These are phyloP conservation scores for Isurus oxyrinchus DNA, from an alignment of 2,113 vertebrate genomes.

Conservation along the genomic window DNA sequence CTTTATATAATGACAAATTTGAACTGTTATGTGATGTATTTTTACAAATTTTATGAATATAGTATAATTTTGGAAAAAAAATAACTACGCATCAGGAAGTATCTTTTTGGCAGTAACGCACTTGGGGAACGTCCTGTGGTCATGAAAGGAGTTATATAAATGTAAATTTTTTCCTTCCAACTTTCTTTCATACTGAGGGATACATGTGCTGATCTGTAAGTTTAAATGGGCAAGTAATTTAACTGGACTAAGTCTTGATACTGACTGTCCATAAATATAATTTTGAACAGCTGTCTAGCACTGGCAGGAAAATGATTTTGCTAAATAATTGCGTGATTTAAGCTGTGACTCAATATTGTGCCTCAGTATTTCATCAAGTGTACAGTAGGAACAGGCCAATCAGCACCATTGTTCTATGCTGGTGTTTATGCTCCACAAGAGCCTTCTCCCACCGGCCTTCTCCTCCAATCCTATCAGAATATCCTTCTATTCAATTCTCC, in stretches of 20 bases:
- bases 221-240: background rate
- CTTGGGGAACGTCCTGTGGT: background rate
- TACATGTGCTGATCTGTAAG: background rate
- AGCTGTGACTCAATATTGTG: too few relatives aligned
- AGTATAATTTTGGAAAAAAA: background rate
- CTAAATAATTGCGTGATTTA: too few relatives aligned
- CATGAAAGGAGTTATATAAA: background rate
- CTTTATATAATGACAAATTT: too few relatives aligned
- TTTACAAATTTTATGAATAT: too few relatives aligned
- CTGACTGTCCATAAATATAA: background rate
- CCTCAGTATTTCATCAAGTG: too few relatives aligned
- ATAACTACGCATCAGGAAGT: background rate
- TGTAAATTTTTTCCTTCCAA: background rate
- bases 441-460: too few relatives aligned
- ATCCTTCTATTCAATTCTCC: too few relatives aligned
- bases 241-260: background rate
- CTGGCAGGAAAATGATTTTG: background rate
- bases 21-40: too few relatives aligned
- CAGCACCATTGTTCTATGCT: too few relatives aligned
- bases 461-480: too few relatives aligned
- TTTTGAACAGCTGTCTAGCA: background rate
- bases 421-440: too few relatives aligned
- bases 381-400: too few relatives aligned
- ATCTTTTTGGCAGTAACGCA: background rate
- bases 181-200: background rate